phyloP scores from a whole-genome alignment of 2,888 invertebrate genomes.

The Orthosia incerta region DNA sequence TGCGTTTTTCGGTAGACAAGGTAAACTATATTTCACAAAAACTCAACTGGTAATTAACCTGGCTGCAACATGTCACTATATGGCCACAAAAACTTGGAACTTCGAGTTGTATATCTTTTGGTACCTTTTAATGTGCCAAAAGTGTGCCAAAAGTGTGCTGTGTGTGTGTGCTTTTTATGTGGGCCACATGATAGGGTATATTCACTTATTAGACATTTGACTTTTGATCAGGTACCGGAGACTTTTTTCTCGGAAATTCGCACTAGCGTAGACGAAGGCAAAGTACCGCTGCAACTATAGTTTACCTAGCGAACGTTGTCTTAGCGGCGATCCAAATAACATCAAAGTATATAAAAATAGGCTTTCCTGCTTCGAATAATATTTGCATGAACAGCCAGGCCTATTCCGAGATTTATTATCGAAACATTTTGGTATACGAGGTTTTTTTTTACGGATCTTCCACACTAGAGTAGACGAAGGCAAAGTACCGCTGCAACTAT shows the following conservation, averaged over 20 bases:
- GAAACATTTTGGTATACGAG: slow-evolving; percentile 14
- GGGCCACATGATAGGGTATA: neutral
- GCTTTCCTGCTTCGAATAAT: slow-evolving; percentile 5
- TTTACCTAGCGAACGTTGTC: slow-evolving; percentile 5
- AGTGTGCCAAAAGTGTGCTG: too few relatives aligned
- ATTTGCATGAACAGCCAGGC: slow-evolving; percentile 10
- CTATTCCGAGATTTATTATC: slow-evolving; percentile 9
- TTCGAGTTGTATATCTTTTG: too few relatives aligned
- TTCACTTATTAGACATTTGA: neutral
- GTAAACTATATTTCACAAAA: too few relatives aligned
- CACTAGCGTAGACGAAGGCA: neutral
- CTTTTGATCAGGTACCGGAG: neutral
- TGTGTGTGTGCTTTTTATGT: too few relatives aligned
- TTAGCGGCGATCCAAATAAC: neutral
- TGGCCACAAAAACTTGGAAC: too few relatives aligned
- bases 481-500: too few relatives aligned
- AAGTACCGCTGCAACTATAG: neutral
- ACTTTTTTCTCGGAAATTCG: neutral
- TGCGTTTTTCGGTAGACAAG: too few relatives aligned
- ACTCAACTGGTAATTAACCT: too few relatives aligned
- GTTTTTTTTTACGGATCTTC: too few relatives aligned
- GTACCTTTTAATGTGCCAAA: neutral
- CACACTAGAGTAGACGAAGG: too few relatives aligned
- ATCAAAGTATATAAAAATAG: slow-evolving; percentile 22
- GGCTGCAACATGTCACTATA: too few relatives aligned